Base-by-base conservation (phyloP, 2,113 vertebrate species). In the Saiga tatarica region DNA sequence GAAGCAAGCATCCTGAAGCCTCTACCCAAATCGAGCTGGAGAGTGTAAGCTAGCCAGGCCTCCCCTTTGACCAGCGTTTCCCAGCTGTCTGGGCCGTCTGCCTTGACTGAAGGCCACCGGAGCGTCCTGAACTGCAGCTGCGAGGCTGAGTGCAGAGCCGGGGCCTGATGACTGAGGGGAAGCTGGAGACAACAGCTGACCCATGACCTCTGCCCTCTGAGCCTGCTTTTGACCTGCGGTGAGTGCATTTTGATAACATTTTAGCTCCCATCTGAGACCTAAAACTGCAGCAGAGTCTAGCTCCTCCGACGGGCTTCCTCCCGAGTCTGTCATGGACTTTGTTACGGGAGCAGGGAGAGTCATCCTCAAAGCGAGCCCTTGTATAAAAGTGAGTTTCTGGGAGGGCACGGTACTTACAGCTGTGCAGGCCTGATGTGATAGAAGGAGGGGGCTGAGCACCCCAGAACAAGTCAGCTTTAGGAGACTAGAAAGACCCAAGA, bases 81-180 rank as follows among this genome's bases (percentile, higher is more conserved):
- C 60, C 26, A 50, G 17, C 76, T 30, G 83, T 81, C 79, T 33
- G 10, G 71, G 17, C 23, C 15, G 0, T 13, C 21, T 42, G 47
- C 1, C 21, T 57, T 13, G 6, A 50, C 23, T 26, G 39, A 45
- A 60, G 50, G 62, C n/a, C 36, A 7, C 3, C 12, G 2, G 47
- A n/a, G 39, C 8, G 0, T 30, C 57, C 4, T 0, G 25, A 5
- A 5, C 7, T 4, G 78, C 23, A 55, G 67, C 33, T 23, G 0
- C 1, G 7, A 7, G 1, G n/a, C n/a, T 6, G 30, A 50, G 19
- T 2, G 14, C 57, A 2, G 76, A 47, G 59, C 30, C 15, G 23
- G 57, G 6, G 47, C 8, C 71, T 39, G 53, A 42, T 33, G 19
- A 45, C 11, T 21, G 55, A 30, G 57, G 88, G 15, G 1, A 55